These are phyloP conservation scores for Mungos mungo DNA, from an alignment of 2,113 vertebrate species.

Conservation along the genomic window DNA sequence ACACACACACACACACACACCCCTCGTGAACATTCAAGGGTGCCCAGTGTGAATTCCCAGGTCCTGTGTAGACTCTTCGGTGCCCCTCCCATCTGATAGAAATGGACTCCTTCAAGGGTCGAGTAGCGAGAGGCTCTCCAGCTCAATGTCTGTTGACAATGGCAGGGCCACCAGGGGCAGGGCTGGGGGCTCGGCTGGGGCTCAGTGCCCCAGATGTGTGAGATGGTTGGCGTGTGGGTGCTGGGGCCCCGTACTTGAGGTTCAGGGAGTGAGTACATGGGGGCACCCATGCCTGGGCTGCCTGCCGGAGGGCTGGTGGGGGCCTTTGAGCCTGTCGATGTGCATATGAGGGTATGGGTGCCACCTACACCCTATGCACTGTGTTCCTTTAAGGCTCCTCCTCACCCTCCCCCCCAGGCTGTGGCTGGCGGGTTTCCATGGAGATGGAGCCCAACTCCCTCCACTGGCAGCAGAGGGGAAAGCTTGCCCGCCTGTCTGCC, in stretches of 20 bases:
- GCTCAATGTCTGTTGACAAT: not conserved
- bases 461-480: not conserved
- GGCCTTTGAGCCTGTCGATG: not conserved
- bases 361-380: not conserved
- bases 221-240: not conserved
- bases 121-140: not conserved
- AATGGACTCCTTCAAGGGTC: not conserved
- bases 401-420: not conserved
- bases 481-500: not conserved
- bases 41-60: not conserved
- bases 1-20: not conserved
- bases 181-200: not conserved
- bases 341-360: not conserved
- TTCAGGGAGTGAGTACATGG: not conserved
- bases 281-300: not conserved
- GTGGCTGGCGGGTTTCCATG: conserved; percentile 71
- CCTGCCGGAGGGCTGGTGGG: not conserved
- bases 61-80: not conserved
- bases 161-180: not conserved
- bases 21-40: not conserved
- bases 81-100: not conserved
- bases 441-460: conserved; percentile 51
- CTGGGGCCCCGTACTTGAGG: not conserved
- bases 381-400: conserved; percentile 62
- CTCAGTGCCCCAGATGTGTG: not conserved